phyloP scores from a whole-genome alignment of 2,113 vertebrate genomes.

The Colinus virginianus region DNA sequence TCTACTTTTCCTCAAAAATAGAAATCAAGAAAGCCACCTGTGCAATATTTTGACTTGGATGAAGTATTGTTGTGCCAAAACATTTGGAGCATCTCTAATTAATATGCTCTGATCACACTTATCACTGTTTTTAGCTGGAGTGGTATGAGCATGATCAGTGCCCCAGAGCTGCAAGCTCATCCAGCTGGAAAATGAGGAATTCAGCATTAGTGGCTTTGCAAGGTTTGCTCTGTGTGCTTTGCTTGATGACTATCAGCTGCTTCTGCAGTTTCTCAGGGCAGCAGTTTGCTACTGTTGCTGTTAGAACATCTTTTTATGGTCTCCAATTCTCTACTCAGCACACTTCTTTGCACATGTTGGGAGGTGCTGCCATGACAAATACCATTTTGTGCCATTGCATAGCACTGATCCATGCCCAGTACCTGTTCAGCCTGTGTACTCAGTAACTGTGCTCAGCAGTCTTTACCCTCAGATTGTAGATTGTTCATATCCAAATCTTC shows the following conservation, averaged over 20 bases:
- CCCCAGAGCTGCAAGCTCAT: background rate
- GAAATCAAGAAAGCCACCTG: background rate
- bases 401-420: background rate
- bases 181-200: slow-evolving; percentile 31
- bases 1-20: background rate
- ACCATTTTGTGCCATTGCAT: background rate
- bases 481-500: background rate
- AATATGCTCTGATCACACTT: background rate
- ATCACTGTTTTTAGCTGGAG: background rate
- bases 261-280: background rate
- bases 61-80: background rate
- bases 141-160: background rate
- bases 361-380: background rate
- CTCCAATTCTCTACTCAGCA: background rate
- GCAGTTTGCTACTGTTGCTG: background rate
- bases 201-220: background rate
- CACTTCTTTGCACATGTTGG: background rate
- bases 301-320: background rate
- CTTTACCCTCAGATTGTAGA: background rate
- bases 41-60: slow-evolving; percentile 5
- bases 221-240: background rate
- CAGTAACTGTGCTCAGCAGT: background rate
- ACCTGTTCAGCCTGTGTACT: background rate
- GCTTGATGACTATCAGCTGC: background rate
- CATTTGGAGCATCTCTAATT: background rate